Base-by-base conservation (phyloP, 2,797 vertebrate species). In the Austrolebias charrua region DNA sequence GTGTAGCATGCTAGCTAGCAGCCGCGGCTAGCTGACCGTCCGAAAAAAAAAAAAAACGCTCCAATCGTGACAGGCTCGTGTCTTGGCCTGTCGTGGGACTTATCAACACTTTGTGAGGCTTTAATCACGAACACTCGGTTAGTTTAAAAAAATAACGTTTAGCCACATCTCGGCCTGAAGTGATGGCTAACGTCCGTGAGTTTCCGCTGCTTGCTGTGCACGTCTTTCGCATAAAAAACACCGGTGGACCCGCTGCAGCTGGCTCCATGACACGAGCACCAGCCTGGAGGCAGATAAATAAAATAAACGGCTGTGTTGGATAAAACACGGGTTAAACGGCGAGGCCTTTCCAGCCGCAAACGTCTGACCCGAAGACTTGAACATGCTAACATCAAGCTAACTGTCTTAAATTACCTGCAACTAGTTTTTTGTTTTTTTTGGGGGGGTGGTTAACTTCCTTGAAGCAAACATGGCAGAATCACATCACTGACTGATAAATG, bases 1-100 rank as follows among this genome's bases (percentile, higher is more conserved):
- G 71, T 85, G 69, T 44, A 69, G 65, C 74, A 59, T 76, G 87
- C 85, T 90, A 89, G 55, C 76, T 65, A 54, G 77, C 81, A 6
- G 45, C 61, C 44, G 29, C 35, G 42, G 78, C 79, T 76, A 76
- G 59, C 76, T 49, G 49, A n/a, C 29, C 42, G 1, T 9, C 51
- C 29, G 43, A 28, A 60, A 72, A n/a, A n/a, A n/a, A n/a, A n/a
- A n/a, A n/a, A n/a, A 54, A 53, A 50, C 14, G 45, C 53, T 44
- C 5, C 20, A 55, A 20, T 42, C 53, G 42, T 31, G 69, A 42
- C 63, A 53, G 15, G 18, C 1, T 57, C 11, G 2, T 5, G 18
- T 5, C 29, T 19, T 1, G 50, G 42, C 5, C 33, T 19, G 33
- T 2, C 5, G 47, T 16, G 31, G 16, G 35, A 12, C 51, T 19